Base-by-base conservation (phyloP, 64 coral and sea anemone species). In the Stylophora pistillata region DNA sequence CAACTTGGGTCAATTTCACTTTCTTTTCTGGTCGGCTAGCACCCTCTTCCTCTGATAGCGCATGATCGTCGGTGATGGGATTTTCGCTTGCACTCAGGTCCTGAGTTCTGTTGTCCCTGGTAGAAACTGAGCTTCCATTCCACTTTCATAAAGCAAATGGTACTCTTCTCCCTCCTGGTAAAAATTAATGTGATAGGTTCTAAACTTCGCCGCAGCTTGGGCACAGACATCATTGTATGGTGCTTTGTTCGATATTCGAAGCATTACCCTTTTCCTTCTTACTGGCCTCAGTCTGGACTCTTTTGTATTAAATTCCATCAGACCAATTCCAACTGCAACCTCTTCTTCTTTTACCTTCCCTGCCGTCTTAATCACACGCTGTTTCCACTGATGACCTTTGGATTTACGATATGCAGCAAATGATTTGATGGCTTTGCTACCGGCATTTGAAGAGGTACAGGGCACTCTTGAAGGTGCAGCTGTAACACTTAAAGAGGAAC, bases 341-440 rank as follows among this genome's bases (percentile, higher is more conserved):
- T 89, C 87, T 55, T 89, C 31, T 80, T 69, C 76, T 27, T 89
- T 89, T 10, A 16, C 74, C 55, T 78, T 54, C 15, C 13, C 21
- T 64, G 72, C 14, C 25, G 59, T 53, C n/a, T 37, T 64, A 32
- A 9, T 7, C 41, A 56, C 56, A 57, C 52, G 75, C 28, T 72
- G 55, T 61, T 89, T 79, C 87, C 87, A 79, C 37, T 89, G 74
- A n/a, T 64, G 59, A 53, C 75, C 87, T 68, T 79, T 79, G 17
- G 0, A 4, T 30, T 75, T 76, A 27, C 16, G 41, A 53, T 58
- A 88, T 2, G 25, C 71, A 56, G 31, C 15, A 41, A 88, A 88
- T 26, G 86, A 58, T 21, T 88, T 76, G 6, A 86, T 73, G 28
- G 53, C 63, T 73, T 73, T 86, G 34, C 41, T 30, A 33, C 53